These are phyloP conservation scores for Hyalella azteca DNA, from an alignment of 2,888 invertebrate species.

Conservation along the genomic window DNA sequence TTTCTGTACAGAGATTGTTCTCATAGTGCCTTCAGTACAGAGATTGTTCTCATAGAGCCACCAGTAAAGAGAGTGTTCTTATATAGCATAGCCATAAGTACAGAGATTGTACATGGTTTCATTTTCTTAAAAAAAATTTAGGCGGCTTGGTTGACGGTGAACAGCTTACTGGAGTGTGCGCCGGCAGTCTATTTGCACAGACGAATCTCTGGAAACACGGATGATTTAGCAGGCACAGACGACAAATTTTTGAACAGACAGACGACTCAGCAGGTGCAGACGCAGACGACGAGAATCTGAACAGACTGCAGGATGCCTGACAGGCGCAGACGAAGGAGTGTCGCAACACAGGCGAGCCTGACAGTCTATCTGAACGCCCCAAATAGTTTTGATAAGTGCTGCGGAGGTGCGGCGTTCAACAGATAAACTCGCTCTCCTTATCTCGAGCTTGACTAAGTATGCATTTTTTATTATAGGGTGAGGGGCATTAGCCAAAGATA, in stretches of 20 bases:
- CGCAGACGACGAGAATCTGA: not conserved
- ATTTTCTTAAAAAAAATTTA: too few relatives aligned
- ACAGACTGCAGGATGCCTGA: not conserved
- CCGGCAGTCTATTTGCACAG: too few relatives aligned
- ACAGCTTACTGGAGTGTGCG: too few relatives aligned
- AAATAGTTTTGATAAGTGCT: conserved; percentile 21
- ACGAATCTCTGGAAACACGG: too few relatives aligned
- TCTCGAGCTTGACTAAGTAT: conserved; percentile 33
- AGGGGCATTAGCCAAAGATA: conserved; percentile 34
- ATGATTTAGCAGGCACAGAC: not conserved
- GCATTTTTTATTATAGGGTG: conserved; percentile 31
- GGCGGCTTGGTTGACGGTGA: too few relatives aligned
- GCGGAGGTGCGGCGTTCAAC: conserved; percentile 24
- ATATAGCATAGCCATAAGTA: too few relatives aligned
- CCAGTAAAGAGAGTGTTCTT: too few relatives aligned
- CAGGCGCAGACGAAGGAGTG: not conserved
- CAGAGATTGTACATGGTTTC: too few relatives aligned
- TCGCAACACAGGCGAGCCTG: not conserved
- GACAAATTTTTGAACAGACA: not conserved
- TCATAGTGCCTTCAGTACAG: too few relatives aligned
- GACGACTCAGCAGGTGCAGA: not conserved
- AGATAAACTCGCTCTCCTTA: conserved; percentile 18
- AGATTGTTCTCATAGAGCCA: too few relatives aligned
- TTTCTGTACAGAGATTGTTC: too few relatives aligned
- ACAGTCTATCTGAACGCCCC: conserved; percentile 10